Base-by-base conservation (phyloP, 2,797 vertebrate genomes). In the Hydrophis major region DNA sequence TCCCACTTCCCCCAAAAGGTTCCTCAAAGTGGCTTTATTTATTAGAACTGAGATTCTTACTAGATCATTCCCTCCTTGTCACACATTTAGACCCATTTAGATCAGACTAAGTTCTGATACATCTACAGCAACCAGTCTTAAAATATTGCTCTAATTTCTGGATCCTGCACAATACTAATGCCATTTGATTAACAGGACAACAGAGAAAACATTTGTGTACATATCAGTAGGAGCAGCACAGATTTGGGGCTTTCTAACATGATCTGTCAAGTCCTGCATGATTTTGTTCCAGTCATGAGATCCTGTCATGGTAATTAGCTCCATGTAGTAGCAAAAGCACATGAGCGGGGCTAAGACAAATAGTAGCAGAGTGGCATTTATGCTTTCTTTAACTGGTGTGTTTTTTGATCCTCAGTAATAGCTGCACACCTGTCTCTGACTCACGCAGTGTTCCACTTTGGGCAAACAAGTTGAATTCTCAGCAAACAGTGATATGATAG, bases 11-110 rank as follows among this genome's bases (percentile, higher is more conserved):
- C 93, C 13, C 87, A 95, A 61, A 66, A 94, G 55, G 74, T 92
- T 95, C 90, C 66, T 87, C 63, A 90, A 25, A 83, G n/a, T 89
- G 94, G 59, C 89, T 93, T 89, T 89, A 94, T 91, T 94, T 74
- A 91, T 57, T 92, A 92, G 57, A 93, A 89, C 61, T 32, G 74
- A 93, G 94, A 91, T 47, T 20, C 60, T 60, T 11, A 57, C 28
- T 57, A 27, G 78, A 25, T 47, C 78, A 83, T 10, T 22, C 6
- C 66, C 11, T 63, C 28, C 32, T 61, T 42, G 53, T 91, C 47
- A 89, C 10, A 55, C 13, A 90, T 66, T 27, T 83, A 89, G 60
- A 89, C 10, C 60, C 20, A 90, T 42, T 32, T 83, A 89, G 53
- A 16, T 27, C 57, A 74, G 27, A 78, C 16, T 53, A 87, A 59